These are phyloP conservation scores for Melanotaenia nigrans DNA, from an alignment of 2,797 vertebrate genomes.

Conservation along the genomic window DNA sequence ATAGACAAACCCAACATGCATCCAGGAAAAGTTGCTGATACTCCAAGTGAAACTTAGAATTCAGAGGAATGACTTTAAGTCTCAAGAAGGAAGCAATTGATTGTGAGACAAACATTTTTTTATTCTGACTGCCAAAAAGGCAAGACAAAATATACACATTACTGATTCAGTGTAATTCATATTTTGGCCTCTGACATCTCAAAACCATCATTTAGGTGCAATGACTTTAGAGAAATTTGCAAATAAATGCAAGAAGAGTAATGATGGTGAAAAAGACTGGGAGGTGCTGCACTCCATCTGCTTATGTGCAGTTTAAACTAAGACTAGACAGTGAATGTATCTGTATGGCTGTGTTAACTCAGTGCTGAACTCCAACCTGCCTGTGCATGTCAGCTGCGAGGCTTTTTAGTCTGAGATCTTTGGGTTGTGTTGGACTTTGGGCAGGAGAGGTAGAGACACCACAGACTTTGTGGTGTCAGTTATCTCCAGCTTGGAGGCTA, in stretches of 20 bases:
- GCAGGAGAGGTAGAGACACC: conserved; percentile 9
- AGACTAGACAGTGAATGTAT: not conserved
- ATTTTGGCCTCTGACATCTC: not conserved
- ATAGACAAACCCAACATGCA: not conserved
- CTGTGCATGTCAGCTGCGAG: not conserved
- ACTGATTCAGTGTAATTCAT: conserved; percentile 5
- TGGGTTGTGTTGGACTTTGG: conserved; percentile 23
- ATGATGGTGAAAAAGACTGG: not conserved
- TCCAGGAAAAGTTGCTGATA: conserved; percentile 1
- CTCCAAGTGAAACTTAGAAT: not conserved
- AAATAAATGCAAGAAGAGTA: not conserved
- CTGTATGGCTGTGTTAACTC: not conserved
- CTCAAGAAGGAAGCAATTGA: not conserved
- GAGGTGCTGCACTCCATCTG: not conserved
- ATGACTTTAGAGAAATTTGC: not conserved
- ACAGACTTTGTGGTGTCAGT: conserved; percentile 30
- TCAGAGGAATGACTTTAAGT: not conserved
- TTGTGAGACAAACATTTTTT: conserved; percentile 6
- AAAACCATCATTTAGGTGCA: not conserved
- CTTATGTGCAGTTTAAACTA: not conserved
- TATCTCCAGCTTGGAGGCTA: conserved; percentile 32
- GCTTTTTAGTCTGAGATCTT: conserved; percentile 19
- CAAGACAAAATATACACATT: conserved; percentile 1
- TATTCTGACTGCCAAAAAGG: not conserved
- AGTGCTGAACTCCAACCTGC: not conserved